Conservation (phyloP, 2,113 vertebrate species). For the Phodopus roborovskii region DNA sequence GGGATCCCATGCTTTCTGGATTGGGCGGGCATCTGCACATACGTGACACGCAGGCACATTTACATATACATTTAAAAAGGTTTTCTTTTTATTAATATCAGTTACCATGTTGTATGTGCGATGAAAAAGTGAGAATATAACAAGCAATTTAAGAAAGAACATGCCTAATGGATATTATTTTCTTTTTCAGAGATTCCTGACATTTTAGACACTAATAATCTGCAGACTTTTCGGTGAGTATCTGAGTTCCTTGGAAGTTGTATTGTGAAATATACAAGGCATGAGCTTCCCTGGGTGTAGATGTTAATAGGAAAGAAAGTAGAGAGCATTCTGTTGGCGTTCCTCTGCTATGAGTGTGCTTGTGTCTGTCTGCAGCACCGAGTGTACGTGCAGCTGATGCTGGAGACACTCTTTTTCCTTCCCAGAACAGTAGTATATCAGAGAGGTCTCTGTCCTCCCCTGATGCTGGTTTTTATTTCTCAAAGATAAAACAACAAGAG, state of each 20-base stretch:
- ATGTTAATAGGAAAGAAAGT: neutral
- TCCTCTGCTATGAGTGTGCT: neutral
- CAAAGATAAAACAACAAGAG: neutral
- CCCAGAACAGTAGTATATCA: neutral
- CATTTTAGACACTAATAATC: constrained; percentile 92
- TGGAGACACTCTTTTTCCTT: neutral
- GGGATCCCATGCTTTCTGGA: neutral
- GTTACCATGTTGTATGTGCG: neutral
- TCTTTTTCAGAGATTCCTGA: constrained; percentile 94
- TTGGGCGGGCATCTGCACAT: neutral
- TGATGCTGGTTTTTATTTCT: neutral
- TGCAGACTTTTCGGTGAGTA: constrained; percentile 94
- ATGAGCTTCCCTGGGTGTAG: neutral
- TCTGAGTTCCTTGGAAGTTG: neutral
- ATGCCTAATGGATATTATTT: constrained; percentile 60
- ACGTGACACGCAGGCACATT: neutral
- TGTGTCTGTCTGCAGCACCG: neutral
- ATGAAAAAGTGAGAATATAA: neutral
- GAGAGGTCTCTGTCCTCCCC: neutral
- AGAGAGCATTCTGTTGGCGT: neutral
- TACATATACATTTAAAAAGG: neutral
- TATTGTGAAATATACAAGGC: neutral
- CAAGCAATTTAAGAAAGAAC: constrained; percentile 27
- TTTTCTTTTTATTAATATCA: neutral
- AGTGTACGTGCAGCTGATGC: neutral